Base-by-base conservation (phyloP, 2,888 invertebrate species). In the Pycnomerus fuliginosus region DNA sequence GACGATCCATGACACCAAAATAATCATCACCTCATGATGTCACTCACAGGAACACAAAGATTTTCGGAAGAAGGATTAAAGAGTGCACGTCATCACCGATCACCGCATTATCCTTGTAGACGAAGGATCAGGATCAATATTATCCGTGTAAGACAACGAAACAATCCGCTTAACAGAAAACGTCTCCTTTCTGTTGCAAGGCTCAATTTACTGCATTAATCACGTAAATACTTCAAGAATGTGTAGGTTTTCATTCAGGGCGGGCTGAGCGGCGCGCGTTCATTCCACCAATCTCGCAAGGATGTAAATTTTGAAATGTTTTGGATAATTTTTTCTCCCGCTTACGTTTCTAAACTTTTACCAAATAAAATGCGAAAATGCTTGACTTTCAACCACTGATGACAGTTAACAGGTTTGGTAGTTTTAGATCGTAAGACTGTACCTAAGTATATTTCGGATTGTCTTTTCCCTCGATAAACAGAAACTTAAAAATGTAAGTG, bases 171-270 rank as follows among this genome's bases (percentile, higher is more conserved):
- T 45, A 49, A 42, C 55, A 58, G 55, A 59, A 62, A 63, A 60
- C 63, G 61, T 63, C 64, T 65, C 60, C 57, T 61, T 65, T 65
- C 62, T 60, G 62, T 64, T 65, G 64, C 69, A 69, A 65, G 70
- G 62, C 64, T 71, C 70, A 71, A 70, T 72, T 72, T 69, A 69
- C 70, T 72, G 71, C 67, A 72, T 72, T 72, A 71, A 72, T 72
- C 71, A 71, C 68, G 69, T 70, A 70, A 70, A 72, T 71, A 70
- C 69, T 66, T 65, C 59, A 65, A 67, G 68, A 70, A 68, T 68
- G 72, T 70, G 72, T 72, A 69, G 72, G 72, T 68, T 71, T 71
- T 72, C 71, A 71, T 72, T 72, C 70, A 71, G 71, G 71, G 69
- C 71, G 71, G 69, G 65, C 64, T 56, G 39, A 46, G 35, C 44